Conservation (phyloP, 2,113 vertebrate species). For the Hymenochirus boettgeri region DNA sequence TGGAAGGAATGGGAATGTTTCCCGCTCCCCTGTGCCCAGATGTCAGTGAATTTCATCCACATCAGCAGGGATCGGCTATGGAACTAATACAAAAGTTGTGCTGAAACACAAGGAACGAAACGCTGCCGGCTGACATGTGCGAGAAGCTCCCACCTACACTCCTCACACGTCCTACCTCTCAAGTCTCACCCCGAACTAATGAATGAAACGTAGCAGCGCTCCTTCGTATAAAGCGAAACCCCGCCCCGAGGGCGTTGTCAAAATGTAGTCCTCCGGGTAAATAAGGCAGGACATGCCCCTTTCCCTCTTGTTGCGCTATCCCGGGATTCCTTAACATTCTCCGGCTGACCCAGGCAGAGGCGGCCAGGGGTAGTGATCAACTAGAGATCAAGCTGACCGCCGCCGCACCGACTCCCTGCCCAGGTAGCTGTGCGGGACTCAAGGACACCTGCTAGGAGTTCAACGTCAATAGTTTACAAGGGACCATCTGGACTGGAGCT, state of each 20-base stretch:
- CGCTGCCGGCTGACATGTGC: no score
- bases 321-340: constrained; percentile 60
- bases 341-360: constrained; percentile 53
- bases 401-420: not conserved
- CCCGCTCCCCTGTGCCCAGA: no score
- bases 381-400: not conserved
- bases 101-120: no score
- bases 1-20: no score
- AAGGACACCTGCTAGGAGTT: constrained; percentile 19
- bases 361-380: constrained; percentile 26
- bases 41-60: no score
- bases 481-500: not conserved
- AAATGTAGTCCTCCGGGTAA: constrained; percentile 57
- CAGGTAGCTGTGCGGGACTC: constrained; percentile 17
- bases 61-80: no score
- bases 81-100: no score
- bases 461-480: not conserved
- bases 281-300: constrained; percentile 54
- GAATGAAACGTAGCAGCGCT: not conserved
- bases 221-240: constrained; percentile 6
- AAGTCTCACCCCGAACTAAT: not conserved
- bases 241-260: constrained; percentile 58
- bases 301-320: constrained; percentile 53
- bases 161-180: no score
- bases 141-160: no score